Percentiles rank a stretch among this genome's conserved stretches.
phyloP scores from a whole-genome alignment of 92 coral and sea anemone genomes.

The Zoanthus sansibaricus region DNA sequence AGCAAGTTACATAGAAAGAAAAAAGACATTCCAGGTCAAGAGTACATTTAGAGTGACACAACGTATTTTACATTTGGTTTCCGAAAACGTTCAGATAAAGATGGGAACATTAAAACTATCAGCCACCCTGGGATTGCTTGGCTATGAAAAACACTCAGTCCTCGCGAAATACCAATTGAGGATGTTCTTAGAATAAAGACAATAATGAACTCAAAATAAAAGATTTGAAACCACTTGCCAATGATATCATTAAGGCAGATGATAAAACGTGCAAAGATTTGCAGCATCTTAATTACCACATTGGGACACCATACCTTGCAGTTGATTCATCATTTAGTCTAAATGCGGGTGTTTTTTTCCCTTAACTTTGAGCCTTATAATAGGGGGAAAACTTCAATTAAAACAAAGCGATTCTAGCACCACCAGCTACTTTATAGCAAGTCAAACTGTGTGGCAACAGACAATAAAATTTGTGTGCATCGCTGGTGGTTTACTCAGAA shows the following conservation, averaged over 20 bases:
- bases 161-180: conserved; percentile 17
- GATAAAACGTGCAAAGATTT: neutral
- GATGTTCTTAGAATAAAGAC: conserved; percentile 5
- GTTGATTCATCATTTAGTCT: no score
- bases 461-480: no score
- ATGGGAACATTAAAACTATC: neutral
- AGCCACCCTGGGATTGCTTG: conserved; percentile 32
- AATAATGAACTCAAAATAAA: neutral
- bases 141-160: conserved; percentile 26
- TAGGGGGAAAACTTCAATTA: no score
- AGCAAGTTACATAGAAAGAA: no score
- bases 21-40: no score
- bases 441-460: no score
- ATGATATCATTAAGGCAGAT: neutral
- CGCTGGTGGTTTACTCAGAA: no score
- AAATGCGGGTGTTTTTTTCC: no score
- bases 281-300: neutral
- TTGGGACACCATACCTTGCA: no score
- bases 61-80: conserved; percentile 16
- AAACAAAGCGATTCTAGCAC: no score
- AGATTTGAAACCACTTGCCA: neutral
- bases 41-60: conserved; percentile 19
- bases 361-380: no score
- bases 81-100: conserved; percentile 3
- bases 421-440: no score